Percentiles rank a stretch among this genome's conserved stretches.
These are phyloP conservation scores for Xestoiulus laeticollis DNA, from an alignment of 2,888 invertebrate genomes.

Conservation along the genomic window DNA sequence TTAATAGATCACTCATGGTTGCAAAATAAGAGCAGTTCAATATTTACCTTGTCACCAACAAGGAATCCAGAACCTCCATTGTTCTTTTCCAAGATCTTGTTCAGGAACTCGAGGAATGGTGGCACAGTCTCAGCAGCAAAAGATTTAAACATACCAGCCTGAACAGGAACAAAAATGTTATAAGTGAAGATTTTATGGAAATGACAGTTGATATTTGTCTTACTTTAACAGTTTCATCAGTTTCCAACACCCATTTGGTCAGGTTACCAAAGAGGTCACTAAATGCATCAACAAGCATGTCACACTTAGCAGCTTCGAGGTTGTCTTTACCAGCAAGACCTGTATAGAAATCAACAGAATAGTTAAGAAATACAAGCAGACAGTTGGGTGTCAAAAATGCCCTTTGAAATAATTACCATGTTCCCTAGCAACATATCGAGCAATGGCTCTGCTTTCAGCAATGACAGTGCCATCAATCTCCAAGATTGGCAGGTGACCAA, in stretches of 20 bases:
- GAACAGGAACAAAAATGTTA: neutral
- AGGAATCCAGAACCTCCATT: constrained; percentile 65
- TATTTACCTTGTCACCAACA: constrained; percentile 68
- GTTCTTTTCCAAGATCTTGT: constrained; percentile 69
- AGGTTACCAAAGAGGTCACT: constrained; percentile 56
- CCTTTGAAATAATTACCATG: constrained; percentile 60
- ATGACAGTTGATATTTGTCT: neutral
- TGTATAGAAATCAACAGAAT: neutral
- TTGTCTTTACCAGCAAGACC: constrained; percentile 69
- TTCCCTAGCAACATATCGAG: constrained; percentile 69
- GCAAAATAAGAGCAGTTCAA: neutral
- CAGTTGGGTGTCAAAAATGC: neutral
- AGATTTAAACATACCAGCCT: constrained; percentile 68
- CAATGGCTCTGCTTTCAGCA: constrained; percentile 70
- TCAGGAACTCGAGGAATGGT: constrained; percentile 69
- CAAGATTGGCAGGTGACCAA: constrained; percentile 70
- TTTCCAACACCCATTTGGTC: neutral
- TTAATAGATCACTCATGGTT: too few species aligned
- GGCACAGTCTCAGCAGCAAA: constrained; percentile 70
- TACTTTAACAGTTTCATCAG: constrained; percentile 51
- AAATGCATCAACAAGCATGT: constrained; percentile 67
- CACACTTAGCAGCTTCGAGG: constrained; percentile 70
- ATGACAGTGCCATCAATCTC: constrained; percentile 70
- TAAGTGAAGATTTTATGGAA: neutral
- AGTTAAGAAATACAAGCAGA: neutral